Conservation (phyloP, 2,113 vertebrate genomes). For the Actinemys pallida region DNA sequence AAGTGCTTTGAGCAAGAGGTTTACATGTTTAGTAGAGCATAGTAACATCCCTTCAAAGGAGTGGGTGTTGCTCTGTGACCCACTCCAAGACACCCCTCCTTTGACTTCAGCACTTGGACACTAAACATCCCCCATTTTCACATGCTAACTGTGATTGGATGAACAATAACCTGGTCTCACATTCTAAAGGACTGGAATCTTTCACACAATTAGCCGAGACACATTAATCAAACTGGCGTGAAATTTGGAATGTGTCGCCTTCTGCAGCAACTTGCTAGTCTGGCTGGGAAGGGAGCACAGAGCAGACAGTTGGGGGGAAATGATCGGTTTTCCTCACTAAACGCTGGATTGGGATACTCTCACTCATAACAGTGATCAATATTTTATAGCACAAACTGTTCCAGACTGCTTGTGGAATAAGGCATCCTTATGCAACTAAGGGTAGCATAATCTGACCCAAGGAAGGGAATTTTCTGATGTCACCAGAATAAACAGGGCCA, state of each 20-base stretch:
- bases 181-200: conserved; percentile 78
- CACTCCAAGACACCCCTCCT: conserved; percentile 77
- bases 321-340: conserved; percentile 37
- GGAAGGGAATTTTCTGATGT: neutral
- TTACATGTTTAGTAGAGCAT: conserved; percentile 86
- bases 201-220: conserved; percentile 84
- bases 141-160: conserved; percentile 78
- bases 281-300: conserved; percentile 57
- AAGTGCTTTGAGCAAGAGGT: conserved; percentile 76
- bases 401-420: neutral
- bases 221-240: conserved; percentile 83
- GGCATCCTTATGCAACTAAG: neutral
- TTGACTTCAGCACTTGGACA: conserved; percentile 78
- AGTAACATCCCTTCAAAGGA: conserved; percentile 85
- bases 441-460: neutral
- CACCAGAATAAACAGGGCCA: neutral
- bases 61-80: conserved; percentile 83
- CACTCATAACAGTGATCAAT: neutral
- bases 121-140: conserved; percentile 79
- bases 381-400: neutral
- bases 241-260: conserved; percentile 70
- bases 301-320: conserved; percentile 57
- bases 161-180: conserved; percentile 83
- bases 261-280: conserved; percentile 49
- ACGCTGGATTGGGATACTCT: neutral